These are phyloP conservation scores for Dendrocopos noguchii DNA, from an alignment of 2,113 vertebrate genomes.

Conservation along the genomic window DNA sequence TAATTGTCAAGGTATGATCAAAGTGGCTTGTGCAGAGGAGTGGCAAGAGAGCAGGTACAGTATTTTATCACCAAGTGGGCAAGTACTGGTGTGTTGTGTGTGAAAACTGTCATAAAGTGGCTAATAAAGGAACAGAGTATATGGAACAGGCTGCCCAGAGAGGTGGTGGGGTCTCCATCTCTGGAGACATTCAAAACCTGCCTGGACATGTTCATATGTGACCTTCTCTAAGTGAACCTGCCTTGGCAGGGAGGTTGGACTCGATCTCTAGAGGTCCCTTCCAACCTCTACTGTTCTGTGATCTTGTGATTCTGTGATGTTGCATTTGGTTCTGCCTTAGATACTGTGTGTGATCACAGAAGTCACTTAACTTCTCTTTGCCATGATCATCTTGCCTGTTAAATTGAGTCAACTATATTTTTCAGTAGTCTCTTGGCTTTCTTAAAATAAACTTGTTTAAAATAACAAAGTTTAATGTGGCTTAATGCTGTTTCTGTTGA, in stretches of 20 bases:
- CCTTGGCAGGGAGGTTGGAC: no score
- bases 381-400: background rate
- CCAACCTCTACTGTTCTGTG: no score
- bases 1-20: slow-evolving; percentile 89
- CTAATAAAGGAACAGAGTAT: background rate
- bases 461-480: background rate
- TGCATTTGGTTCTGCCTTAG: background rate
- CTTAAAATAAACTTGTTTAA: background rate
- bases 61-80: slow-evolving; percentile 26
- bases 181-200: no score
- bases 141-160: no score
- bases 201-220: no score
- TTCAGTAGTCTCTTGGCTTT: background rate
- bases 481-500: background rate
- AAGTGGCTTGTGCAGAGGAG: slow-evolving; percentile 96
- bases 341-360: background rate
- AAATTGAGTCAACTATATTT: background rate
- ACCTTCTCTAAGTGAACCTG: no score
- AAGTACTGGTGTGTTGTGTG: background rate
- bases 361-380: background rate
- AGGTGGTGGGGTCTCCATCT: no score
- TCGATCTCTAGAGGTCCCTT: no score
- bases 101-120: background rate
- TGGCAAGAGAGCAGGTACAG: slow-evolving; percentile 95
- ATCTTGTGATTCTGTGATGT: no score